phyloP scores from a whole-genome alignment of 2,113 vertebrate genomes.

The Amia ocellicauda region DNA sequence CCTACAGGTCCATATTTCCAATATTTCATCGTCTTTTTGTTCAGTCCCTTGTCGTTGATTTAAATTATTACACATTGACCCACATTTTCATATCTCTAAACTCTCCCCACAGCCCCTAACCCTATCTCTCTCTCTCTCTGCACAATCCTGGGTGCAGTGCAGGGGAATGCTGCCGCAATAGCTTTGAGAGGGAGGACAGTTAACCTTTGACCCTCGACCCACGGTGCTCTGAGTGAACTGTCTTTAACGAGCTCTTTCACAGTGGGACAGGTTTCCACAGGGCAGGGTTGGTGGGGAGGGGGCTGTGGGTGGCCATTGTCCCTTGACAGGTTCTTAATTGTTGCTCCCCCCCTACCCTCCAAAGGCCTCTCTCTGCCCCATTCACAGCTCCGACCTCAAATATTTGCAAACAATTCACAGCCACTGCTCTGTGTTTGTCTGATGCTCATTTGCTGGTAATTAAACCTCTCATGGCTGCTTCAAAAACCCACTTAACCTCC shows the following conservation, averaged over 20 bases:
- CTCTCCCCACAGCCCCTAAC: no score
- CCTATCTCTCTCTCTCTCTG: no score
- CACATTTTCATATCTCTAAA: no score
- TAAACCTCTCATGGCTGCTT: slow-evolving; percentile 35
- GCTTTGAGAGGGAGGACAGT: slow-evolving; percentile 45
- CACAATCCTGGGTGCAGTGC: no score
- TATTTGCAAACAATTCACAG: slow-evolving; percentile 55
- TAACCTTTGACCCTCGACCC: slow-evolving; percentile 56
- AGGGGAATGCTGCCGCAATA: no score
- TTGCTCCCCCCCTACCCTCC: slow-evolving; percentile 15
- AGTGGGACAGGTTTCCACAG: slow-evolving; percentile 9
- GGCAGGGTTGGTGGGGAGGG: slow-evolving; percentile 8
- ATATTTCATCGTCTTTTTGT: no score
- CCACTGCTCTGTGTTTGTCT: slow-evolving; percentile 38
- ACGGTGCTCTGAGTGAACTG: slow-evolving; percentile 49
- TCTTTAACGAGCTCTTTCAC: slow-evolving; percentile 15
- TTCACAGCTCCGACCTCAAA: slow-evolving; percentile 39
- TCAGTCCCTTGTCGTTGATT: no score
- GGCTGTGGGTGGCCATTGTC: slow-evolving; percentile 19
- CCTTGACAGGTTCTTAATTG: slow-evolving; percentile 43
- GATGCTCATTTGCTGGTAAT: slow-evolving; percentile 49
- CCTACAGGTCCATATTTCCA: no score
- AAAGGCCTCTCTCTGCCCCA: slow-evolving; percentile 24
- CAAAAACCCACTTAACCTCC: slow-evolving; percentile 26
- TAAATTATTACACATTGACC: no score